Evolutionary conservation across 2,888 invertebrate genomes (phyloP), one percentile per base, ranked within the genome.

Genomic region (Microctonus brassicae): DNA sequence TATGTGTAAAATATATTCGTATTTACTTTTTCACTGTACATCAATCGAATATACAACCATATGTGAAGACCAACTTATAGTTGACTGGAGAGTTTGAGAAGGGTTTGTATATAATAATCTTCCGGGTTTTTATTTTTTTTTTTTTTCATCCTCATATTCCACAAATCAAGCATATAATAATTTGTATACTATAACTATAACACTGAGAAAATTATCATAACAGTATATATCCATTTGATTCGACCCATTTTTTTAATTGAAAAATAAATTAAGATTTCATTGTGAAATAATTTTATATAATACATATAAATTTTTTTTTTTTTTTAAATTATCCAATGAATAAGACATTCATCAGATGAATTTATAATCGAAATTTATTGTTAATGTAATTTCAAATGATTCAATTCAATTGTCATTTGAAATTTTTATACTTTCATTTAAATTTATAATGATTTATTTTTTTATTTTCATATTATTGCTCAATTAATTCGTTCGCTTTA

Each of bases 1-100:
- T 72, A 58, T 39, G 63, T 62, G 73, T 73, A 73, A 39, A n/a
- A 39, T 39, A 39, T 39, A n/a, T 13, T 76, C 69, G 70, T 69
- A 70, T 53, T 70, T 63, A 33, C 73, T 62, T 69, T 72, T 53
- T 29, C 57, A 53, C 55, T 67, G 65, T 26, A 62, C 39, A 63
- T 39, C 52, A 33, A 63, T 47, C 42, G 63, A 76, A 75, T 73
- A n/a, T n/a, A n/a, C n/a, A 73, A 63, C 74, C 75, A 70, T 74
- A 73, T 75, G 73, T 75, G 73, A 75, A 71, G 77, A 71, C 66
- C 72, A 72, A 67, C 73, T 73, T n/a, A n/a, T 75, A 74, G 77
- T 78, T 78, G 76, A 78, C 75, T 76, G 17, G 47, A 47, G 77
- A 76, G 74, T 79, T 80, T 77, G 78, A 78, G 76, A 76, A 78